Base-by-base conservation (phyloP, 2,113 vertebrate genomes). In the Naja naja region DNA sequence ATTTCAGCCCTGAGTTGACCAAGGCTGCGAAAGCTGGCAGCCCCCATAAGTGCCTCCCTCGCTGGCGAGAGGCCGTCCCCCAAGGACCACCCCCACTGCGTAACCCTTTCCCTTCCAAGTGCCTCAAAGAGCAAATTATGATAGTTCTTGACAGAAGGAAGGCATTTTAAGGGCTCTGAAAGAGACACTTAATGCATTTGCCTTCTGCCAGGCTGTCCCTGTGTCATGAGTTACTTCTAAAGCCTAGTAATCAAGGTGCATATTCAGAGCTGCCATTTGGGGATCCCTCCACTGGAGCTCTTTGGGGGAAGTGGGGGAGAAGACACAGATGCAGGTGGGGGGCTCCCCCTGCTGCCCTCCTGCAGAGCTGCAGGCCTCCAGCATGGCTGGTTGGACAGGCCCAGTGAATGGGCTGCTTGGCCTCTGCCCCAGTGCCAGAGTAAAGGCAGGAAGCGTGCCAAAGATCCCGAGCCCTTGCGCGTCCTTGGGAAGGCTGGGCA, bases 231-330 rank as follows among this genome's bases (percentile, higher is more conserved):
- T 98, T 98, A 95, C 97, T 96, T 96, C 95, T 96, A 94, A 96
- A 98, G 98, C 98, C 98, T 99, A 98, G 98, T 98, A 98, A 98
- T 98, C 98, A 98, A 98, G 98, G 98, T 98, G 98, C 98, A 98
- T 98, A 98, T 98, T 98, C 98, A 98, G 98, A 98, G 98, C 98
- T 98, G 98, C 98, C 98, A 98, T 99, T 99, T 99, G 98, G 98
- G 98, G 98, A 98, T 98, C 98, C 98, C 98, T 98, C 98, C 98
- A 98, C 98, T 98, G 95, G 94, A 94, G 92, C 89, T 9, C 27
- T 89, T 92, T 23, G 8, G 93, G 96, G 93, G 90, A 87, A 4
- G 1, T 81, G 89, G 91, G 87, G 91, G 94, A 23, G 93, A 85
- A 85, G 96, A 95, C 96, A 95, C 96, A 94, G 69, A 3, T 95